Conservation (phyloP, 1,140 invertebrate genomes). For the Teleogryllus occipitalis region DNA sequence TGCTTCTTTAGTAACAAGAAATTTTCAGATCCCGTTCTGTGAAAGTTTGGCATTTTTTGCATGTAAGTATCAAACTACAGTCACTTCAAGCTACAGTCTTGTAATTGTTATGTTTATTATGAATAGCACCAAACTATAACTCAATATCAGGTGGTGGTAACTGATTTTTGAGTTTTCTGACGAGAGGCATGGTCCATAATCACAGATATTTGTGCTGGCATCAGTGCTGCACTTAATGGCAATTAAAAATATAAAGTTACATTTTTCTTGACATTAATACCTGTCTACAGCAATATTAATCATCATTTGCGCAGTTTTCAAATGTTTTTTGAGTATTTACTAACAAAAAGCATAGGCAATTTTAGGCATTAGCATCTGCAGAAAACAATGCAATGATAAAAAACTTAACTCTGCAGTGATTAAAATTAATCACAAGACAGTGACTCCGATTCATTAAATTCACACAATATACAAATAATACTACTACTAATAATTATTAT, state of each 20-base stretch:
- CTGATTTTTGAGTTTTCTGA: slow-evolving; percentile 16
- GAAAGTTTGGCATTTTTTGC: not conserved
- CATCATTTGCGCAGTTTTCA: not conserved
- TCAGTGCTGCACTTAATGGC: slow-evolving; percentile 14
- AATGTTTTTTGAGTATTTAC: not conserved
- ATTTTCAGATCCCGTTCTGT: not conserved
- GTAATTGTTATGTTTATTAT: slow-evolving; percentile 13
- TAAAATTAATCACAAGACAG: not conserved
- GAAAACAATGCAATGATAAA: not conserved
- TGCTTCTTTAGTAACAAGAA: not conserved
- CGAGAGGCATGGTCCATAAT: slow-evolving; percentile 19
- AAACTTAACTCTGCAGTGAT: not conserved
- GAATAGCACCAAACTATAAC: slow-evolving; percentile 17
- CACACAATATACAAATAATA: slow-evolving; percentile 1
- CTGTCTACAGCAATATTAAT: not conserved
- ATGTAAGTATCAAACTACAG: not conserved
- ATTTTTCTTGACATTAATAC: slow-evolving; percentile 2
- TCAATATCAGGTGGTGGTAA: slow-evolving; percentile 13
- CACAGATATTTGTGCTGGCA: slow-evolving; percentile 17
- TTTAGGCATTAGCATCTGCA: not conserved
- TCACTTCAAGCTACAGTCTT: slow-evolving; percentile 14
- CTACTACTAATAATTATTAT: not conserved
- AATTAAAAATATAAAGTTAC: slow-evolving; percentile 13
- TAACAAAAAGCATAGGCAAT: not conserved
- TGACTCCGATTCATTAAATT: not conserved